Evolutionary conservation across 2,888 invertebrate genomes (phyloP).

Genomic region (Clivina fossor): DNA sequence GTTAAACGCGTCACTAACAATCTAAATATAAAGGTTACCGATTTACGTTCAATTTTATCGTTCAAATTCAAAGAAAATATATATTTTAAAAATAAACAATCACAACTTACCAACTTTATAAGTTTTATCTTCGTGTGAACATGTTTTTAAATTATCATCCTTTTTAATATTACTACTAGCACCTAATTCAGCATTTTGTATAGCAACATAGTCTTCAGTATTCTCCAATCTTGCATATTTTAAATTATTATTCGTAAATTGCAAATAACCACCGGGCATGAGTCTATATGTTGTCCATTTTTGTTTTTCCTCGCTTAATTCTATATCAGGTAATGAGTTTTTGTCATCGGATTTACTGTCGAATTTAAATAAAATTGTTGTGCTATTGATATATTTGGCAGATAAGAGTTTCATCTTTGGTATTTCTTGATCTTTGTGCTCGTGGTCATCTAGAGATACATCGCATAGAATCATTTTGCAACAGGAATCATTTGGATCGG

Average conservation of each 20-base stretch:
- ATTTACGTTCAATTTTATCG: too few relatives aligned
- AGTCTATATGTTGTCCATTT: slow-evolving; percentile 55
- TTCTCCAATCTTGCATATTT: slow-evolving; percentile 49
- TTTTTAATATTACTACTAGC: slow-evolving; percentile 28
- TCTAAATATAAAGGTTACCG: neutral
- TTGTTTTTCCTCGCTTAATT: slow-evolving; percentile 52
- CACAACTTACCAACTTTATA: slow-evolving; percentile 40
- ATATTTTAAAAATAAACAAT: neutral
- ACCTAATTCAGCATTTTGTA: slow-evolving; percentile 37
- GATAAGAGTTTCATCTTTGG: slow-evolving; percentile 45
- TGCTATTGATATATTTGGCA: slow-evolving; percentile 51
- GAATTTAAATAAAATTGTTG: slow-evolving; percentile 52
- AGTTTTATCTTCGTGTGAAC: slow-evolving; percentile 48
- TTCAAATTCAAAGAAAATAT: too few relatives aligned
- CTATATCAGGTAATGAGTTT: slow-evolving; percentile 48
- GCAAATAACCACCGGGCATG: slow-evolving; percentile 46
- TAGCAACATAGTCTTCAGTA: slow-evolving; percentile 46
- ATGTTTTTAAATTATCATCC: slow-evolving; percentile 38
- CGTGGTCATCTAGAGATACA: slow-evolving; percentile 77
- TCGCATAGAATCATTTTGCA: slow-evolving; percentile 86
- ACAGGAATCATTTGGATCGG: slow-evolving; percentile 80
- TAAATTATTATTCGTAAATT: slow-evolving; percentile 42
- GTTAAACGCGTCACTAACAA: neutral
- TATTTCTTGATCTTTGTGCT: slow-evolving; percentile 52
- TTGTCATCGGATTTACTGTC: slow-evolving; percentile 48